Percentiles rank a stretch among this genome's conserved stretches.
Evolutionary conservation across 2,797 vertebrate genomes (phyloP).

Genomic region (Triplophysa yarkandensis): DNA sequence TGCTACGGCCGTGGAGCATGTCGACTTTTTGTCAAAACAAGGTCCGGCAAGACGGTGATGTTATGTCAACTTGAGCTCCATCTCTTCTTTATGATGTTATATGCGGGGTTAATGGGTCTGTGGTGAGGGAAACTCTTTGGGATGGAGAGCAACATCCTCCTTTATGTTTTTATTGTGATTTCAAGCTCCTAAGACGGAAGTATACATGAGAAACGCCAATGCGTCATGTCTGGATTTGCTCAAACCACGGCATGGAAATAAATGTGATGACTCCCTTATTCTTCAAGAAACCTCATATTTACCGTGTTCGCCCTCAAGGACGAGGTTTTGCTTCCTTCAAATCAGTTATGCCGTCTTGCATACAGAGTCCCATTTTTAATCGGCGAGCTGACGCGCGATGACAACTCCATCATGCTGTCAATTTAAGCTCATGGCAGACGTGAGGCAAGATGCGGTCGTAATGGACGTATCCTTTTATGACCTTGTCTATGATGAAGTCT

Average conservation of each 20-base stretch:
- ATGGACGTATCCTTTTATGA: conserved; percentile 66
- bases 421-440: conserved; percentile 56
- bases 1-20: background rate
- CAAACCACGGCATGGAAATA: conserved; percentile 1
- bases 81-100: background rate
- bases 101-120: conserved; percentile 7
- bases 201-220: conserved; percentile 72
- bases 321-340: conserved; percentile 45
- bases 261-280: conserved; percentile 12
- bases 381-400: conserved; percentile 57
- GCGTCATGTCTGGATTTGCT: conserved; percentile 60
- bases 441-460: conserved; percentile 61
- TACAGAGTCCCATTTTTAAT: conserved; percentile 59
- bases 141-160: background rate
- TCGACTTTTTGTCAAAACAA: conserved; percentile 8
- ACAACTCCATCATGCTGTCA: conserved; percentile 70
- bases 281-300: conserved; percentile 21
- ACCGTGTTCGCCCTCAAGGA: conserved; percentile 60
- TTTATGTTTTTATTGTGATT: conserved; percentile 64
- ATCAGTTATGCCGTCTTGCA: conserved; percentile 51
- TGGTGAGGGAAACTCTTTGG: conserved; percentile 5
- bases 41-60: background rate
- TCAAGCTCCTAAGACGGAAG: conserved; percentile 65
- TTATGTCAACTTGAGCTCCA: background rate
- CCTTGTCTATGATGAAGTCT: conserved; percentile 69